Conservation (phyloP, 2,797 vertebrate species). For the Oreochromis grahami region DNA sequence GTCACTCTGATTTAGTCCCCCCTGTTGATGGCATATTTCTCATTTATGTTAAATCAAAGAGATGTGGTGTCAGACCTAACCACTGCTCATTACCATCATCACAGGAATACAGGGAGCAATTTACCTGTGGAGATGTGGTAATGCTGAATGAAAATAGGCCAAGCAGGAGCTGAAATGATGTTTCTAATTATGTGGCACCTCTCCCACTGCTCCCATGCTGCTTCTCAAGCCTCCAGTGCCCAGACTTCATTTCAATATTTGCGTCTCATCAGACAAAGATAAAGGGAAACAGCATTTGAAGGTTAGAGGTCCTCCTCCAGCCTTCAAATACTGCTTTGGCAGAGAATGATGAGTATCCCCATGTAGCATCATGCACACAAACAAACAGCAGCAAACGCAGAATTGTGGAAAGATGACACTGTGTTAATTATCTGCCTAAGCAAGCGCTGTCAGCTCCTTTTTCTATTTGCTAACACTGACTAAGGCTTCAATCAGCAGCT, state of each 20-base stretch:
- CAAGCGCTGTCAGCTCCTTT: slow-evolving; percentile 1
- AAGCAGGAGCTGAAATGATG: slow-evolving; percentile 65
- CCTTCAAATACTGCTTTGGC: neutral
- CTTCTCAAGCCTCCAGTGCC: neutral
- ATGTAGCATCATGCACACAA: neutral
- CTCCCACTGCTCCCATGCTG: slow-evolving; percentile 37
- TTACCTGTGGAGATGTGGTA: slow-evolving; percentile 57
- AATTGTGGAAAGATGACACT: neutral
- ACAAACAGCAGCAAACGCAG: slow-evolving; percentile 1
- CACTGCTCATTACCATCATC: slow-evolving; percentile 69
- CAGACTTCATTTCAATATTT: slow-evolving; percentile 76
- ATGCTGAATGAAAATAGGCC: slow-evolving; percentile 67
- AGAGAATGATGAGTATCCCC: neutral
- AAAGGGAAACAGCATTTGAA: neutral
- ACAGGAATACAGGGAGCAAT: slow-evolving; percentile 68
- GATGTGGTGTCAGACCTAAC: slow-evolving; percentile 71
- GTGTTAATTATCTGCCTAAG: slow-evolving; percentile 56
- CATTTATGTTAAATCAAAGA: slow-evolving; percentile 75
- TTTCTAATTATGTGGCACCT: slow-evolving; percentile 75
- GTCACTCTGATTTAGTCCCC: slow-evolving; percentile 61
- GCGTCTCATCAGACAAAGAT: slow-evolving; percentile 49
- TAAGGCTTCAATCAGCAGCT: slow-evolving; percentile 37
- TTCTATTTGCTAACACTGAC: slow-evolving; percentile 9
- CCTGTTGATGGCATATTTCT: slow-evolving; percentile 70
- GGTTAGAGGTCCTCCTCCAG: neutral